A percentile compares a stretch with the other conserved stretches of the same genome.
phyloP scores from a whole-genome alignment of 2,888 invertebrate species.

The Heliconius aoede region DNA sequence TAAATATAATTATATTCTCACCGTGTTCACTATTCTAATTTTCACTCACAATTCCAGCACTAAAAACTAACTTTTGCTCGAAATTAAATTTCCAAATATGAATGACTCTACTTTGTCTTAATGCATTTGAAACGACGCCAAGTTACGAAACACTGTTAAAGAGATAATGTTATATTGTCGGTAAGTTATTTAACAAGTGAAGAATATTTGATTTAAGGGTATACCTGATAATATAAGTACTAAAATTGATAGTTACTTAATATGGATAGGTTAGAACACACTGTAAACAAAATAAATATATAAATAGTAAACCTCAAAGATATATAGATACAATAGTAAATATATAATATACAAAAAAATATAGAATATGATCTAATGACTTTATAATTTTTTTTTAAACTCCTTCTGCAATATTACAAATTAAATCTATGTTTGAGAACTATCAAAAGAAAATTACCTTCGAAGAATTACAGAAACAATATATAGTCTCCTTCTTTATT shows the following conservation, averaged over 20 bases:
- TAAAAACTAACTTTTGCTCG: conserved; percentile 26
- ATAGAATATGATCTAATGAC: too few relatives aligned
- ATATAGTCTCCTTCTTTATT: too few relatives aligned
- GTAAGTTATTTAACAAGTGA: conserved; percentile 3
- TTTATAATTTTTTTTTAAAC: too few relatives aligned
- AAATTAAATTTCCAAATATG: conserved; percentile 41
- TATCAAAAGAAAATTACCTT: too few relatives aligned
- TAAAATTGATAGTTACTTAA: neutral
- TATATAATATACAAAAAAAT: too few relatives aligned
- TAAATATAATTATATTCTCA: neutral
- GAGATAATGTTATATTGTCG: conserved; percentile 36
- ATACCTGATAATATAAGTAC: neutral
- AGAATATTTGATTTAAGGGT: neutral
- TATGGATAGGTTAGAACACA: neutral
- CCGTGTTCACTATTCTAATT: neutral
- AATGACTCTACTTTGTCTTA: conserved; percentile 36
- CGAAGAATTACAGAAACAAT: too few relatives aligned
- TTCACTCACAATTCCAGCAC: conserved; percentile 22
- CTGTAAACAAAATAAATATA: neutral
- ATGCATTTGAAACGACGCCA: conserved; percentile 44
- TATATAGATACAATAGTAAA: too few relatives aligned
- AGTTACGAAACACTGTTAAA: conserved; percentile 40
- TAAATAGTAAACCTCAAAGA: too few relatives aligned
- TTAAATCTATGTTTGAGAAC: too few relatives aligned
- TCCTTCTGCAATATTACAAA: too few relatives aligned